A percentile compares a stretch with the other conserved stretches of the same genome.
Evolutionary conservation across 1,140 invertebrate species (phyloP).

Genomic region (Ceratosolen fusciceps): DNA sequence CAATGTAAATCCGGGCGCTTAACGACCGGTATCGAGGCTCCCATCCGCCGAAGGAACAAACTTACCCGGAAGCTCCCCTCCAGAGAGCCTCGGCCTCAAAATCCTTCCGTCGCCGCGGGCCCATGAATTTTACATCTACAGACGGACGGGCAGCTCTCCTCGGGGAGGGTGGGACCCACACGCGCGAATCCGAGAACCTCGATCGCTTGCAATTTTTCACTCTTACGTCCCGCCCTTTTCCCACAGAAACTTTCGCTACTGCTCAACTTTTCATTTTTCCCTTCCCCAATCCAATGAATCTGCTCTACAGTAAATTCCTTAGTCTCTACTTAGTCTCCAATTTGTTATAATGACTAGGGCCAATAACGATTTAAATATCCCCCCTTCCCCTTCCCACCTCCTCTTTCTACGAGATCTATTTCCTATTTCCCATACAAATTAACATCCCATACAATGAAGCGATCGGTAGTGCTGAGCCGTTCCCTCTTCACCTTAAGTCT

Average conservation of each 20-base stretch:
- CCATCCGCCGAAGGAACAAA: not conserved
- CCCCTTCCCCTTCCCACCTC: not conserved
- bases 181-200: not conserved
- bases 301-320: too few relatives aligned
- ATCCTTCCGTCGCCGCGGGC: not conserved
- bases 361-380: too few relatives aligned
- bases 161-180: not conserved
- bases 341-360: too few relatives aligned
- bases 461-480: too few relatives aligned
- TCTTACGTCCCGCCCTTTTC: too few relatives aligned
- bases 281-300: not conserved
- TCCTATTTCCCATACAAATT: too few relatives aligned
- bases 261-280: not conserved
- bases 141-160: not conserved
- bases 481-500: too few relatives aligned
- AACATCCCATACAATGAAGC: too few relatives aligned
- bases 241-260: not conserved
- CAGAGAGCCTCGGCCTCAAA: not conserved
- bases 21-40: too few relatives aligned
- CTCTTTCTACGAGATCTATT: too few relatives aligned
- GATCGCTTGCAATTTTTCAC: conserved; percentile 12
- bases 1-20: conserved; percentile 14
- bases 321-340: not conserved
- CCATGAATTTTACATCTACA: conserved; percentile 2
- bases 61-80: not conserved